Evolutionary conservation across 2,888 invertebrate genomes (phyloP), one percentile per base, ranked within the genome.

Genomic region (Thecocarcelia acutangulata): DNA sequence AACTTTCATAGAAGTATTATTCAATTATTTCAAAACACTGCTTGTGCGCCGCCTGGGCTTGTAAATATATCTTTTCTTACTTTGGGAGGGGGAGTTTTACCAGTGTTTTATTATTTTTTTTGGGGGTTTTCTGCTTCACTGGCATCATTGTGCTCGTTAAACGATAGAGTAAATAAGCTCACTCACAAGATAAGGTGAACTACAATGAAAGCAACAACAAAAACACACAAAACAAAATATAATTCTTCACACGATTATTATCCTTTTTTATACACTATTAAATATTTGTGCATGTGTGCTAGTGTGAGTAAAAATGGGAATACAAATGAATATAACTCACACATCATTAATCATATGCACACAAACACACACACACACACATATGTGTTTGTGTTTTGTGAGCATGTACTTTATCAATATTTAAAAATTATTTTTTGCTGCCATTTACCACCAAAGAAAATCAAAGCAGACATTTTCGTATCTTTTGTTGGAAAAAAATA

Each of bases 341-440:
- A 88, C 87, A 86, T 88, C 90, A 88, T 89, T 90, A 88, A 89
- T 89, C 89, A 89, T 89, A 88, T 44, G 44, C 33, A 56, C 17
- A 33, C 21, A 44, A 12, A 44, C 11, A 2, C 9, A 2, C 12
- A 8, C 8, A 19, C 1, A 9, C 6, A 15, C 21, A 3, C 11
- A 2, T 19, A 4, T 0, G 50, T 48, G 33, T 64, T n/a, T 69
- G 9, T 52, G 15, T 12, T 21, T 19, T 63, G 56, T 69, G n/a
- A 54, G 33, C 21, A 11, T 48, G 3, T 5, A 1, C 54, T 68
- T 73, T 68, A 73, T 73, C 73, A 68, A 46, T 58, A 61, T 66
- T 54, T 79, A 73, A 63, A 63, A 73, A 56, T 8, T 79, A 63
- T 52, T 40, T 68, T 33, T 33, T 33, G 6, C 9, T 33, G 4